Percentiles rank a stretch among this genome's conserved stretches.
Conservation (phyloP, 2,888 invertebrate species). For the Drosophila recens region DNA sequence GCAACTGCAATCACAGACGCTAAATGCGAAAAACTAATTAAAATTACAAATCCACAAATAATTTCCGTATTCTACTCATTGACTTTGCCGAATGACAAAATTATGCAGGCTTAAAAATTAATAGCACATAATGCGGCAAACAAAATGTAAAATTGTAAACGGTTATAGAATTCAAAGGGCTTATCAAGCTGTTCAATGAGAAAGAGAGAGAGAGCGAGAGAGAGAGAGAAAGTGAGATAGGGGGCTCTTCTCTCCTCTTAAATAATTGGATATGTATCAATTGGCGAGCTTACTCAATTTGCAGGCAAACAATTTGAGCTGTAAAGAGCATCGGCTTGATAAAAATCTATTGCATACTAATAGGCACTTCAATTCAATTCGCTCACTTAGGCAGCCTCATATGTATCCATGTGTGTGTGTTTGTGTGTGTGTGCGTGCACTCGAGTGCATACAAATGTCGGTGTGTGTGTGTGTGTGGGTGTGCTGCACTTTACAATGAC, state of each 20-base stretch:
- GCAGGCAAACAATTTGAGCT: slow-evolving; percentile 62
- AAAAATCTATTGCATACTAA: slow-evolving; percentile 77
- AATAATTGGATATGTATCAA: slow-evolving; percentile 62
- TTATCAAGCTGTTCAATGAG: slow-evolving; percentile 4
- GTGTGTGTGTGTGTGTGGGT: slow-evolving; percentile 24
- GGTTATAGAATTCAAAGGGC: slow-evolving; percentile 21
- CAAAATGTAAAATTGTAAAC: slow-evolving; percentile 37
- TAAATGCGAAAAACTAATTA: slow-evolving; percentile 56
- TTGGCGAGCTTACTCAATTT: slow-evolving; percentile 60
- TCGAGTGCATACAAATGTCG: slow-evolving; percentile 17
- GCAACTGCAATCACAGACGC: slow-evolving; percentile 45
- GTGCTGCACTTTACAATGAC: slow-evolving; percentile 69
- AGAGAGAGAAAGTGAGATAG: background rate
- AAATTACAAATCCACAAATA: slow-evolving; percentile 64
- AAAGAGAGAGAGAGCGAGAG: background rate
- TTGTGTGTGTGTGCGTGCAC: slow-evolving; percentile 5
- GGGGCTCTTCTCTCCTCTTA: slow-evolving; percentile 16
- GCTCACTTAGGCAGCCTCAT: slow-evolving; percentile 58
- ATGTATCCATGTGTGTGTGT: slow-evolving; percentile 6
- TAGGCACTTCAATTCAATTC: slow-evolving; percentile 74
- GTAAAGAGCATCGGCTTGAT: slow-evolving; percentile 67
- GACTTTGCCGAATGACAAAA: slow-evolving; percentile 59
- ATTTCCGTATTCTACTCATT: slow-evolving; percentile 47
- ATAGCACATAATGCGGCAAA: slow-evolving; percentile 63
- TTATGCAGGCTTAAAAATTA: slow-evolving; percentile 63